Conservation (phyloP, 2,888 invertebrate genomes). For the Ichneumoninae sp. region DNA sequence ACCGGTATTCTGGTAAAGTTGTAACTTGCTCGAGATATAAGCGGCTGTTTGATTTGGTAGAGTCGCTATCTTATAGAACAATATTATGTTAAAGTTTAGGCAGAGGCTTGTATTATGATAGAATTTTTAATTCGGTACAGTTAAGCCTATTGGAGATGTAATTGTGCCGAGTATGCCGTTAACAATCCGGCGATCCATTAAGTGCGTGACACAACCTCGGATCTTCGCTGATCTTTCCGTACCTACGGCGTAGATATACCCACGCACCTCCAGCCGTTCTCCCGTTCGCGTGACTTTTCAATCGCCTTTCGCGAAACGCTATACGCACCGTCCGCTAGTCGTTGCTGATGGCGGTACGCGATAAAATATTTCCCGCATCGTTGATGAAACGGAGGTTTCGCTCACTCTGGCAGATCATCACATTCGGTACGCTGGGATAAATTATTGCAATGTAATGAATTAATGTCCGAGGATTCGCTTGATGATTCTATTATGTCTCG, state of each 20-base stretch:
- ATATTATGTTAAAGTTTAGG: no score
- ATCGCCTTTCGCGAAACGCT: neutral
- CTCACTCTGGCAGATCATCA: neutral
- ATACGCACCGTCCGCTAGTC: neutral
- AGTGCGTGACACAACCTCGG: neutral
- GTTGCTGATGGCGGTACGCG: neutral
- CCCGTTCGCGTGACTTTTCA: conserved; percentile 17
- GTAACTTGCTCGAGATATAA: no score
- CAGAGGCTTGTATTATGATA: no score
- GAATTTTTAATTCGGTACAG: no score
- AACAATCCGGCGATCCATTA: neutral
- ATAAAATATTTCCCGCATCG: neutral
- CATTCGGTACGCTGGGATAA: neutral
- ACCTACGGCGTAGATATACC: conserved; percentile 19
- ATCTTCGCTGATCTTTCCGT: neutral
- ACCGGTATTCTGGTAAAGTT: no score
- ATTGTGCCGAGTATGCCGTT: no score
- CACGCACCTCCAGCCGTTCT: conserved; percentile 21
- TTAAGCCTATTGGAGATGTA: no score
- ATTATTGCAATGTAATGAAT: neutral
- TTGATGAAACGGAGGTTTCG: neutral
- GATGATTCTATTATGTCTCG: neutral
- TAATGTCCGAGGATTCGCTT: neutral
- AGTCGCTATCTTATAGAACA: no score
- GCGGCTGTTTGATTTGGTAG: no score